Evolutionary conservation across 1,140 invertebrate species (phyloP).

Genomic region (Lamellibrachia luymesi): DNA sequence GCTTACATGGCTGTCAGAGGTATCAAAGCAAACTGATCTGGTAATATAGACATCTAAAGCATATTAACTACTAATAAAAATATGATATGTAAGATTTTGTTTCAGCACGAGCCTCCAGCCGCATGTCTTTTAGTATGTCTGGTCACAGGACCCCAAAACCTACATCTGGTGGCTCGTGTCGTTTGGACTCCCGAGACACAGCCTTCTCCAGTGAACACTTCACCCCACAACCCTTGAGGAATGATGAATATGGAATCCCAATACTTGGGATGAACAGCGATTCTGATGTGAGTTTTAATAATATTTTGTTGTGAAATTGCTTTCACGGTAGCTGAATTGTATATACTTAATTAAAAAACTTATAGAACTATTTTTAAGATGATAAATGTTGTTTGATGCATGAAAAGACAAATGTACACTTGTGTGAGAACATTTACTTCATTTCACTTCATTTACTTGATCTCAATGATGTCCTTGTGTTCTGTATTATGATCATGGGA

Average conservation of each 20-base stretch:
- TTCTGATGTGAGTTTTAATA: slow-evolving; percentile 17
- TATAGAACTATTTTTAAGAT: too few relatives aligned
- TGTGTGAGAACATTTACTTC: background rate
- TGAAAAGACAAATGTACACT: too few relatives aligned
- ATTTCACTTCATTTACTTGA: slow-evolving; percentile 25
- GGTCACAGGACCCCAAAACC: slow-evolving; percentile 26
- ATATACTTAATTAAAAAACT: background rate
- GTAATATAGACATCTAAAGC: background rate
- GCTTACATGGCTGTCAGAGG: background rate
- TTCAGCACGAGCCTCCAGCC: background rate
- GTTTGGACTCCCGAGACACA: slow-evolving; percentile 8
- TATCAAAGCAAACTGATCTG: background rate
- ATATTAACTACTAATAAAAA: slow-evolving; percentile 16
- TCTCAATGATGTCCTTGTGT: too few relatives aligned
- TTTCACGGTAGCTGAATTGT: slow-evolving; percentile 10
- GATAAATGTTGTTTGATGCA: too few relatives aligned
- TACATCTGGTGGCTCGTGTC: slow-evolving; percentile 7
- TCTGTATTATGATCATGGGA: too few relatives aligned
- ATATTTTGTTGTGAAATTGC: slow-evolving; percentile 16
- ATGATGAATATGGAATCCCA: slow-evolving; percentile 51
- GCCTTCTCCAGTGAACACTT: background rate
- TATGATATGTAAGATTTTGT: background rate
- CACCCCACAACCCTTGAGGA: slow-evolving; percentile 12
- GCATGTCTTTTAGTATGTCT: slow-evolving; percentile 15
- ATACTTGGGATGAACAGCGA: slow-evolving; percentile 46